A percentile compares a stretch with the other conserved stretches of the same genome.
Evolutionary conservation across 1,140 invertebrate species (phyloP).

Genomic region (Hypothenemus hampei): DNA sequence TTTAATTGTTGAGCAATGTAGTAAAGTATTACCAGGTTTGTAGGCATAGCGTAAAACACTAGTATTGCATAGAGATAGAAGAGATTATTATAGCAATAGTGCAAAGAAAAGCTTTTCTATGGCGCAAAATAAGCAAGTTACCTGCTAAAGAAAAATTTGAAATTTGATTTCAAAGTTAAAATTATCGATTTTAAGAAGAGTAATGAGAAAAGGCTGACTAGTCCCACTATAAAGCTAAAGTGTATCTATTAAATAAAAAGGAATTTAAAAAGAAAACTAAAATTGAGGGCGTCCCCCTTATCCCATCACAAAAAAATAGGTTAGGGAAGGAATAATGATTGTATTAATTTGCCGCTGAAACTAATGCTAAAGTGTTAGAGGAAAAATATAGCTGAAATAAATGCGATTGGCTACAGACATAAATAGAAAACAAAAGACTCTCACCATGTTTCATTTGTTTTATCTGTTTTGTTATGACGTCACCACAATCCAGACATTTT

Average conservation of each 20-base stretch:
- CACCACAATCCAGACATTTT: constrained; percentile 22
- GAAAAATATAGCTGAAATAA: background rate
- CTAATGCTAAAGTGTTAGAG: constrained; percentile 31
- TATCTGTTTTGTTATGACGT: constrained; percentile 21
- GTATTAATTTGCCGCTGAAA: no score
- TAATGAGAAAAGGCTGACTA: constrained; percentile 59
- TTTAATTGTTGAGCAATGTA: no score
- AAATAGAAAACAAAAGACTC: constrained; percentile 23
- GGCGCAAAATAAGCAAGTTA: constrained; percentile 16
- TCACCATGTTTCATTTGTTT: constrained; percentile 32
- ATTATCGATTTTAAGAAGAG: no score
- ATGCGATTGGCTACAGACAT: background rate
- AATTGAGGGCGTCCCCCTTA: constrained; percentile 55
- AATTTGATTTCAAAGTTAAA: no score
- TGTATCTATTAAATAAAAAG: constrained; percentile 1
- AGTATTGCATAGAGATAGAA: no score
- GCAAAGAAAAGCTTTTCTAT: constrained; percentile 2
- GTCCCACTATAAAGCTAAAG: constrained; percentile 35
- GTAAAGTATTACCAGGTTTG: no score
- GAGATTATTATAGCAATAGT: background rate
- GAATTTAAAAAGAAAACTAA: constrained; percentile 21
- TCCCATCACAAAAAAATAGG: constrained; percentile 55
- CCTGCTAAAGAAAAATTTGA: constrained; percentile 28
- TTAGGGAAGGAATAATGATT: constrained; percentile 42
- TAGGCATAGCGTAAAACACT: no score